Conservation (phyloP, 2,888 invertebrate genomes). For the Crocallis elinguaria region DNA sequence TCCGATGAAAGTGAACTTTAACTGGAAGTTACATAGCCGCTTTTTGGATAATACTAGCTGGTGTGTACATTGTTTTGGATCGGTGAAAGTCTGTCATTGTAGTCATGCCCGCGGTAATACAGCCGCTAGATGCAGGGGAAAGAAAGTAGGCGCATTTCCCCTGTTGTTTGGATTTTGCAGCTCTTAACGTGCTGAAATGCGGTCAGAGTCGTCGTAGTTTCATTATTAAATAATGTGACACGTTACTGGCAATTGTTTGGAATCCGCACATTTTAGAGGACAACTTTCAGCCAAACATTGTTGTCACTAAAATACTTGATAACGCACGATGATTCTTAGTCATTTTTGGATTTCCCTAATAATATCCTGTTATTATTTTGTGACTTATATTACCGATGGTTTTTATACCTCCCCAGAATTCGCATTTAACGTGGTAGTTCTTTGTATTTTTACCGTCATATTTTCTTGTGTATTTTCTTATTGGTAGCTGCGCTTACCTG, state of each 20-base stretch:
- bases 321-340: no score
- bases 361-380: no score
- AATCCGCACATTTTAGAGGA: background rate
- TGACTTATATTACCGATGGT: no score
- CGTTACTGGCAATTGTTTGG: constrained; percentile 15
- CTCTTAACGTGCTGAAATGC: constrained; percentile 57
- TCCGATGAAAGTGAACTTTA: constrained; percentile 50
- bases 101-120: no score
- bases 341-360: no score
- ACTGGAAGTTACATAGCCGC: constrained; percentile 25
- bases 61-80: constrained; percentile 52
- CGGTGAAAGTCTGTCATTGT: constrained; percentile 45
- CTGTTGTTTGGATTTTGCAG: constrained; percentile 65
- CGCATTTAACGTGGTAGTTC: no score
- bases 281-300: no score
- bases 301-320: no score
- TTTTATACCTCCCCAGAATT: no score
- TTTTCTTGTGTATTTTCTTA: background rate
- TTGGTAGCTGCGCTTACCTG: constrained; percentile 49
- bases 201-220: constrained; percentile 61
- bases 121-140: constrained; percentile 73
- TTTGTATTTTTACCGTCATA: no score
- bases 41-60: constrained; percentile 22
- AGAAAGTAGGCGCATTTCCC: constrained; percentile 81
- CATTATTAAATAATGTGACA: constrained; percentile 57